Evolutionary conservation across 1,140 invertebrate genomes (phyloP).

Genomic region (Cydia strobilella): DNA sequence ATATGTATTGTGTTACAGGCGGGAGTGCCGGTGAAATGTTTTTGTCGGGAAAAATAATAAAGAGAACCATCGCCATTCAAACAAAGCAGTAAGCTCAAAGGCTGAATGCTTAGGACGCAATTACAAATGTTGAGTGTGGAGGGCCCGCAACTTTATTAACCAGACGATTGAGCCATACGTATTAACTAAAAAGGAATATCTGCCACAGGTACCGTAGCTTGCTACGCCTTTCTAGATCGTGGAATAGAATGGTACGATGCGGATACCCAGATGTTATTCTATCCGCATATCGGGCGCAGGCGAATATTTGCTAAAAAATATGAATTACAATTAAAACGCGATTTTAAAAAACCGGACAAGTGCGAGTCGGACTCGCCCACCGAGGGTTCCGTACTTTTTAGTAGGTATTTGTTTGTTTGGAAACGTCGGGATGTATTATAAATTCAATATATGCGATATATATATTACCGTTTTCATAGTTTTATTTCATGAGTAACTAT

Average conservation of each 20-base stretch:
- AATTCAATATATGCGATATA: no score
- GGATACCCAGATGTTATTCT: neutral
- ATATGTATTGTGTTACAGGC: slow-evolving; percentile 49
- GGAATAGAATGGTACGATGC: neutral
- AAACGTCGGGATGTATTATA: no score
- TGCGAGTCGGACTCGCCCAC: no score
- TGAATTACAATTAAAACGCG: neutral
- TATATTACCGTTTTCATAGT: no score
- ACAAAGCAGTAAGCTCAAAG: slow-evolving; percentile 55
- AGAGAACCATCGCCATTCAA: slow-evolving; percentile 48
- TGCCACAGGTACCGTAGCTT: neutral
- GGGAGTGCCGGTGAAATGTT: slow-evolving; percentile 46
- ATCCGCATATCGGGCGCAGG: no score
- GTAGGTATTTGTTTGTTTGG: no score
- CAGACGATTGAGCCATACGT: neutral
- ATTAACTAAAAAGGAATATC: neutral
- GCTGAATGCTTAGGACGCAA: slow-evolving; percentile 54
- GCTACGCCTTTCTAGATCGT: neutral
- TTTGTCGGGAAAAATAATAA: slow-evolving; percentile 57
- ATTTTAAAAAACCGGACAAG: neutral
- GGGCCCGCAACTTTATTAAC: slow-evolving; percentile 37
- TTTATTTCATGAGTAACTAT: no score
- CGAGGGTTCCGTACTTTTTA: no score
- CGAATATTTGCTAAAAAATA: neutral
- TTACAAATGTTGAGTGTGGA: slow-evolving; percentile 47